Evolutionary conservation across 2,113 vertebrate species (phyloP).

Genomic region (Acanthochromis polyacanthus): DNA sequence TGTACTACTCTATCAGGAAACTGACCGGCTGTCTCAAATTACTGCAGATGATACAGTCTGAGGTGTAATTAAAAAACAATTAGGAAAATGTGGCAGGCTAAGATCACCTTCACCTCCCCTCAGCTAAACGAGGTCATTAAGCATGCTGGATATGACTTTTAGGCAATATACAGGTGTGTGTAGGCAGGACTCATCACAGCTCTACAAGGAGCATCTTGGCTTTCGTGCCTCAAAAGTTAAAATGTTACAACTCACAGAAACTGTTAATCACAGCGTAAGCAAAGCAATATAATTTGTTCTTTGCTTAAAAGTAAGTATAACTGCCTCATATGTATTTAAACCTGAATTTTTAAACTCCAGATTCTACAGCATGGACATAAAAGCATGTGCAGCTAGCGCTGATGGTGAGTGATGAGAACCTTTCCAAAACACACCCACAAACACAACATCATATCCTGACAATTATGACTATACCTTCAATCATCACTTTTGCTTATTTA

Average conservation of each 20-base stretch:
- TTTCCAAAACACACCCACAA: too few species aligned
- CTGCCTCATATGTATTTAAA: background rate
- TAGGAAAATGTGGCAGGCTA: constrained; percentile 87
- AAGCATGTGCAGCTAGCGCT: too few species aligned
- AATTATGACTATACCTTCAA: too few species aligned
- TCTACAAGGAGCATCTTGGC: background rate
- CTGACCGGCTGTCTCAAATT: constrained; percentile 89
- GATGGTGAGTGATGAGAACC: too few species aligned
- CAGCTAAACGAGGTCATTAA: constrained; percentile 86
- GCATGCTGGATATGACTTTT: constrained; percentile 84
- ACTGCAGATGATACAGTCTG: constrained; percentile 88
- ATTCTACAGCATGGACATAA: background rate
- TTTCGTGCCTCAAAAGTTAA: constrained; percentile 12
- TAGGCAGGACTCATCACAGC: constrained; percentile 54
- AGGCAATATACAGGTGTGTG: constrained; percentile 76
- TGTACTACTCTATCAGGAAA: constrained; percentile 83
- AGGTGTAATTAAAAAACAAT: constrained; percentile 91
- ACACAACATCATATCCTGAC: too few species aligned
- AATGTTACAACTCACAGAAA: background rate
- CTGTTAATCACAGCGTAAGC: background rate
- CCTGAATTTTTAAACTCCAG: too few species aligned
- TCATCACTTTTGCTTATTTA: too few species aligned
- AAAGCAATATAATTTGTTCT: background rate
- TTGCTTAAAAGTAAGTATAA: too few species aligned
- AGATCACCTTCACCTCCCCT: constrained; percentile 82